phyloP scores from a whole-genome alignment of 2,797 vertebrate genomes.

The Rhinoraja longicauda region DNA sequence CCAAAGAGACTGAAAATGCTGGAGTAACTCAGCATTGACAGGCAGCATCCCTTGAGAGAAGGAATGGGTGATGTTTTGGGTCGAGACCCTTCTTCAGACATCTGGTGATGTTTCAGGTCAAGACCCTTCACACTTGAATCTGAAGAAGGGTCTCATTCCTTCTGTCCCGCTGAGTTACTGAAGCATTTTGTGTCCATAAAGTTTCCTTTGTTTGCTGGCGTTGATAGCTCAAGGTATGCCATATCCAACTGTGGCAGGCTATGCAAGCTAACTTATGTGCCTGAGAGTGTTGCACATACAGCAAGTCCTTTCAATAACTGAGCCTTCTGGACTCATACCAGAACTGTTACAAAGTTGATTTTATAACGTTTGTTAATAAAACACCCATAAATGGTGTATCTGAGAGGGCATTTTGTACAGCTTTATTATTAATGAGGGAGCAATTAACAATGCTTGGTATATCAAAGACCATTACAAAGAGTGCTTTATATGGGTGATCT shows the following conservation, averaged over 20 bases:
- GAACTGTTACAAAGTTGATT: slow-evolving; percentile 26
- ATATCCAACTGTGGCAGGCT: background rate
- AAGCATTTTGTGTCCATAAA: background rate
- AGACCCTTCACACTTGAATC: too few species aligned
- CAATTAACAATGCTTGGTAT: slow-evolving; percentile 21
- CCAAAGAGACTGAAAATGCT: too few species aligned
- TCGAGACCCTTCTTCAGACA: too few species aligned
- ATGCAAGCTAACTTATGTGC: background rate
- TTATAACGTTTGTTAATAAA: slow-evolving; percentile 1
- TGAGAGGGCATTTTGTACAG: slow-evolving; percentile 10
- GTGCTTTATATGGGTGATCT: slow-evolving; percentile 26
- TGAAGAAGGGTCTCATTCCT: too few species aligned
- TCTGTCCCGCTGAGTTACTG: too few species aligned
- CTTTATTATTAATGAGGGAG: slow-evolving; percentile 29
- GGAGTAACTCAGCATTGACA: too few species aligned
- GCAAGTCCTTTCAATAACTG: background rate
- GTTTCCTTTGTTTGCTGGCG: background rate
- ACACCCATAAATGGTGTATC: background rate
- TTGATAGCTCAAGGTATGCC: background rate
- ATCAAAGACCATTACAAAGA: slow-evolving; percentile 15
- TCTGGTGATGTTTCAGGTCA: too few species aligned
- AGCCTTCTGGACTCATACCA: slow-evolving; percentile 5
- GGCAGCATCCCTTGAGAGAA: too few species aligned
- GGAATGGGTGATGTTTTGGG: too few species aligned
- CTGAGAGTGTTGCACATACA: background rate